Conservation (phyloP, 2,113 vertebrate genomes). For the Spermophilus dauricus region DNA sequence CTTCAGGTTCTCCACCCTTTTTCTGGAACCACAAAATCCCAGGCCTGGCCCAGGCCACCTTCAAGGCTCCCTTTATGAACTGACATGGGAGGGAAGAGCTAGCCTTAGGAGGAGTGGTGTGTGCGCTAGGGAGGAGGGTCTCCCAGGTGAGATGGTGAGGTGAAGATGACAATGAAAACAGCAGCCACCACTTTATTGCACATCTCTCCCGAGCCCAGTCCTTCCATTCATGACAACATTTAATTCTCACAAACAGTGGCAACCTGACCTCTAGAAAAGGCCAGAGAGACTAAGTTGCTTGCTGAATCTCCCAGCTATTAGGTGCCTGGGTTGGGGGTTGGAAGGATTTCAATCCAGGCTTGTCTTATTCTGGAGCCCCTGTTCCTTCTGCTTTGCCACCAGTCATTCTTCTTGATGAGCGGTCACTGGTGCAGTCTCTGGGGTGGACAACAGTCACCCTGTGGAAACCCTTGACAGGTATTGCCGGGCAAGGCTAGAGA, state of each 20-base stretch:
- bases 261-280: not conserved
- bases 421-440: not conserved
- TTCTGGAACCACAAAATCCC: not conserved
- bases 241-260: not conserved
- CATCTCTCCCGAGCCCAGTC: not conserved
- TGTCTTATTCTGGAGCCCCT: not conserved
- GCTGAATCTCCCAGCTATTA: not conserved
- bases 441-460: not conserved
- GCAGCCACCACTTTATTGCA: conserved; percentile 62
- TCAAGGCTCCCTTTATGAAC: not conserved
- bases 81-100: not conserved
- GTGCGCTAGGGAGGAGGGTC: not conserved
- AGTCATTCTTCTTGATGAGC: not conserved
- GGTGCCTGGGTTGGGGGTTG: not conserved
- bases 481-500: not conserved
- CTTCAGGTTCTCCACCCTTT: not conserved
- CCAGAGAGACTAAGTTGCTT: not conserved
- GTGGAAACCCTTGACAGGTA: not conserved
- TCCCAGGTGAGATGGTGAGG: not conserved
- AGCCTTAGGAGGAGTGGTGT: no score
- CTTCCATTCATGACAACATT: not conserved
- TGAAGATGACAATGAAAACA: not conserved
- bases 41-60: not conserved
- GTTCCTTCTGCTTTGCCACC: not conserved
- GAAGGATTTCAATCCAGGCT: not conserved